phyloP scores from a whole-genome alignment of 2,113 vertebrate genomes.

The Pao palembangensis region DNA sequence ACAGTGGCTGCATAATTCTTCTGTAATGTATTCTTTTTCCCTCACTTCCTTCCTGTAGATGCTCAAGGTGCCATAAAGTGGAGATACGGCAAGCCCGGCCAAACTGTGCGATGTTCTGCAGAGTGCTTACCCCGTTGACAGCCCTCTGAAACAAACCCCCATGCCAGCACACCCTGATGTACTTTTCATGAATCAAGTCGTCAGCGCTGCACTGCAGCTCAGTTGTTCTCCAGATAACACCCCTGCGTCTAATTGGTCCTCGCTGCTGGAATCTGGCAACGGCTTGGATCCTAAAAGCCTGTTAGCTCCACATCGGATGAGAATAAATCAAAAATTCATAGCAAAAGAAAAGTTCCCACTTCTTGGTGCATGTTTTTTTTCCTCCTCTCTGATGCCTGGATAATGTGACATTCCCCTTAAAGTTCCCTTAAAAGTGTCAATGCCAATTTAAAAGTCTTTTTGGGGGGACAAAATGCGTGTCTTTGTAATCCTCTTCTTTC shows the following conservation, averaged over 20 bases:
- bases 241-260: constrained; percentile 56
- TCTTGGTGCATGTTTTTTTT: constrained; percentile 32
- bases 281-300: constrained; percentile 47
- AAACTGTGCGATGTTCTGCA: constrained; percentile 37
- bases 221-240: constrained; percentile 54
- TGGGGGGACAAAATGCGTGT: constrained; percentile 9
- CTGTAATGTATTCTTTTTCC: constrained; percentile 53
- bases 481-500: constrained; percentile 11
- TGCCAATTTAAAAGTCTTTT: constrained; percentile 30
- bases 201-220: constrained; percentile 56
- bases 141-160: constrained; percentile 22
- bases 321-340: constrained; percentile 61
- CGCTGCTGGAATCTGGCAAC: constrained; percentile 46
- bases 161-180: constrained; percentile 39
- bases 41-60: constrained; percentile 28
- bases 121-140: constrained; percentile 32
- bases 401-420: constrained; percentile 37
- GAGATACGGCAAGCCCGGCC: constrained; percentile 35
- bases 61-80: constrained; percentile 31
- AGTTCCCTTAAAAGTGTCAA: constrained; percentile 17
- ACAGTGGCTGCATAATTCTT: constrained; percentile 40
- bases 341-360: constrained; percentile 21
- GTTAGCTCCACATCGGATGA: constrained; percentile 45
- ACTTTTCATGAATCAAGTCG: constrained; percentile 64
- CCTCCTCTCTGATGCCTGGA: constrained; percentile 20